phyloP scores from a whole-genome alignment of 37 sponge, comb jelly and placozoan genomes.

The Aplysina aerophoba region DNA sequence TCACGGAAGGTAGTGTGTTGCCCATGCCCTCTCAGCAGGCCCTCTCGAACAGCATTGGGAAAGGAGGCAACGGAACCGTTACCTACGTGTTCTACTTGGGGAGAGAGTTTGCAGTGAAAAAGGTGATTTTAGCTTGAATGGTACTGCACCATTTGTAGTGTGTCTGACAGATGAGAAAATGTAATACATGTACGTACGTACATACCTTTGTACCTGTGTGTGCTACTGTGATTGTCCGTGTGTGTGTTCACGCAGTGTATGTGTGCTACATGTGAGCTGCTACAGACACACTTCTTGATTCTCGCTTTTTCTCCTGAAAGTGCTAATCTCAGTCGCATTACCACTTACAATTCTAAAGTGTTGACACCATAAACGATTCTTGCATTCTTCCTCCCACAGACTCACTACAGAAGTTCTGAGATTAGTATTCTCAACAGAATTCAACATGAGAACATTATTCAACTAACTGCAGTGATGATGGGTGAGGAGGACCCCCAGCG shows the following conservation, averaged over 20 bases:
- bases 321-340: no score
- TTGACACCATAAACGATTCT: not conserved
- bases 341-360: no score
- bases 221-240: not conserved
- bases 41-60: not conserved
- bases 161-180: no score
- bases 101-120: constrained; percentile 35
- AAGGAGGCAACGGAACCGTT: constrained; percentile 27
- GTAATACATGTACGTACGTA: not conserved
- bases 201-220: no score
- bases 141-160: no score
- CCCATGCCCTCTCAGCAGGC: constrained; percentile 17
- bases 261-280: no score
- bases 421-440: constrained; percentile 28
- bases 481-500: constrained; percentile 48
- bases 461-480: constrained; percentile 43
- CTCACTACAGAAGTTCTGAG: constrained; percentile 40
- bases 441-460: constrained; percentile 50
- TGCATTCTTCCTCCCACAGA: constrained; percentile 39
- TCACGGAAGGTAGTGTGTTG: not conserved
- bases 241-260: no score
- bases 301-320: not conserved
- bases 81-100: not conserved
- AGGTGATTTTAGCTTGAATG: not conserved
- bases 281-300: no score